Conservation (phyloP, 2,797 vertebrate species). For the Naso thynnoides region DNA sequence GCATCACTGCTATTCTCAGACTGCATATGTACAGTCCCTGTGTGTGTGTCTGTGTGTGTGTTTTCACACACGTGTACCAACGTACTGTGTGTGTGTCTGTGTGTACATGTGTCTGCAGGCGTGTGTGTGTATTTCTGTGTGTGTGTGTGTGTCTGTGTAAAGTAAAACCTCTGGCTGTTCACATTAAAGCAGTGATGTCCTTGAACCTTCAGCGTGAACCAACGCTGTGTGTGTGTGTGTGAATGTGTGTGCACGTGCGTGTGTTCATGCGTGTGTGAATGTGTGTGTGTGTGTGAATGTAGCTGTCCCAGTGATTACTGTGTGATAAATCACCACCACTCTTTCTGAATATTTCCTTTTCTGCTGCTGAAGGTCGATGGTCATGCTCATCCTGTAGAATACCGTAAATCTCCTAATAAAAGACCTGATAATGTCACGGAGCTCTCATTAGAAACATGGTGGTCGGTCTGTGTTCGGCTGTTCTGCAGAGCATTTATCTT, state of each 20-base stretch:
- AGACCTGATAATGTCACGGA: too few relatives aligned
- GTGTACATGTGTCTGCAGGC: background rate
- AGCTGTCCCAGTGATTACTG: constrained; percentile 8
- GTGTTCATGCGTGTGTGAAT: constrained; percentile 15
- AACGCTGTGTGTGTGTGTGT: background rate
- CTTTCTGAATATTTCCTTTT: constrained; percentile 31
- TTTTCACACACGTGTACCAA: background rate
- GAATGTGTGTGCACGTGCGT: constrained; percentile 13
- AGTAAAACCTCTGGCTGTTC: constrained; percentile 51
- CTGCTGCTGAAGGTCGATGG: constrained; percentile 45
- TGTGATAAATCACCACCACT: constrained; percentile 30
- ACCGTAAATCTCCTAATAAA: too few relatives aligned
- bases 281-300: constrained; percentile 28
- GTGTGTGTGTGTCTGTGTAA: constrained; percentile 22
- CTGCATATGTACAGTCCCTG: constrained; percentile 37
- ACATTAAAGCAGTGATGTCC: constrained; percentile 73
- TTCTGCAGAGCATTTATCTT: too few relatives aligned
- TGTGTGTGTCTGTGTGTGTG: constrained; percentile 33
- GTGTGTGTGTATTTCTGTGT: background rate
- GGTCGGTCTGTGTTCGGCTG: too few relatives aligned
- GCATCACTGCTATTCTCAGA: constrained; percentile 50
- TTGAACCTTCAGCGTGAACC: constrained; percentile 65
- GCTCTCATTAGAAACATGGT: too few relatives aligned
- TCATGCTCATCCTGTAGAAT: too few relatives aligned
- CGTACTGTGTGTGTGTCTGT: background rate